Evolutionary conservation across 2,888 invertebrate genomes (phyloP), one percentile per base, ranked within the genome.

Genomic region (Oscheius sp.): DNA sequence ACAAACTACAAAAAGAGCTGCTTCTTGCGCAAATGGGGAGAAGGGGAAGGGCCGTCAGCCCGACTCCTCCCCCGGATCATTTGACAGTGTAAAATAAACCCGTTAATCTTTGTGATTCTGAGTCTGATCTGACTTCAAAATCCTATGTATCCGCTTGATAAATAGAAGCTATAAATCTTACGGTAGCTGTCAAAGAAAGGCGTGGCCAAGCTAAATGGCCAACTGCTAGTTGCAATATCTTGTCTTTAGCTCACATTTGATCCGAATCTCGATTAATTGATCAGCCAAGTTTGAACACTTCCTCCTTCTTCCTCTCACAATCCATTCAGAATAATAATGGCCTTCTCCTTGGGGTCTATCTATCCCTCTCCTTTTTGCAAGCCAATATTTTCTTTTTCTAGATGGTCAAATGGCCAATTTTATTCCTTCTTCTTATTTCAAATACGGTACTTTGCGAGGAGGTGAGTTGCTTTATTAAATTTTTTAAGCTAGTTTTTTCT

Each of bases 121-220:
- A n/a, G 10, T 37, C 17, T 17, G 10, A 17, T 15, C 15, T 20
- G 34, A 37, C 37, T 34, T 27, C 34, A 57, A 37, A 27, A 42
- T n/a, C n/a, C n/a, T n/a, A 17, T 45, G 61, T 61, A 61, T 45
- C 45, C 29, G 29, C 45, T 45, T 29, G 29, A 25, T 12, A 15
- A 61, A 61, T 31, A 23, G 37, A 34, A 29, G 46, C 33, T 29
- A 64, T 64, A 64, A 64, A 64, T 64, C 64, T 64, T 64, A 64
- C 64, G 48, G 64, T 64, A 64, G 50, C 64, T 29, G 61, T 64
- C 64, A 48, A 64, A 64, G 64, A 52, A 50, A 33, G 64, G 64
- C 64, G 64, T 48, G 65, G 65, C 65, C 64, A 50, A 64, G 48
- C 64, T 48, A 34, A 48, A 48, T 31, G 48, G 50, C 64, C 64